These are phyloP conservation scores for Rallus limicola DNA, from an alignment of 2,113 vertebrate genomes.

Conservation along the genomic window DNA sequence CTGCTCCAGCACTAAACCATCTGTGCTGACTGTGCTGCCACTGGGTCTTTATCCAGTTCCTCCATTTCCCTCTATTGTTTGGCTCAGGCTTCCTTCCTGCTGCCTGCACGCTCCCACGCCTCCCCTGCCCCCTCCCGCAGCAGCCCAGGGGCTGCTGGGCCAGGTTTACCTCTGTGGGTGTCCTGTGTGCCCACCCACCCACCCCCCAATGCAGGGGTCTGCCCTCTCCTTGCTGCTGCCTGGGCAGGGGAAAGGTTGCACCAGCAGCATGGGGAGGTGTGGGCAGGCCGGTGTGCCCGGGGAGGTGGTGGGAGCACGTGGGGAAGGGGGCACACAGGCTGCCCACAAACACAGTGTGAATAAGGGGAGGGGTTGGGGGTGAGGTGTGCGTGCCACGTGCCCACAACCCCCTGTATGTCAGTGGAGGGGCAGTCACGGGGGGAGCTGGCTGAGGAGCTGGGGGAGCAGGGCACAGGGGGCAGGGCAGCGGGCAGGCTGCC, in stretches of 20 bases:
- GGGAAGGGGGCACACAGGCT: neutral
- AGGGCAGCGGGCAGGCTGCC: neutral
- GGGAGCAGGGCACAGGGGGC: rapidly evolving
- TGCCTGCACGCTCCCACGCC: conserved; percentile 59
- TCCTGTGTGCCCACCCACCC: too few species aligned
- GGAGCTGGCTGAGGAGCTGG: neutral
- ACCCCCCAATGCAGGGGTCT: rapidly evolving
- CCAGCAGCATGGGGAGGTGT: rapidly evolving
- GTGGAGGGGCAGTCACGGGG: neutral
- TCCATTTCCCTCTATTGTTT: conserved; percentile 84
- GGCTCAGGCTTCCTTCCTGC: conserved; percentile 79
- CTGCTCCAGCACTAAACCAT: conserved; percentile 27
- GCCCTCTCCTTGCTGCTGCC: neutral
- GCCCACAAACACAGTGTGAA: neutral
- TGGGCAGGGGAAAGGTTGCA: neutral
- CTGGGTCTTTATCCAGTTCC: conserved; percentile 65
- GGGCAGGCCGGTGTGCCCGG: neutral
- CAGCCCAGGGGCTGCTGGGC: neutral
- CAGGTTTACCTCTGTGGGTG: neutral
- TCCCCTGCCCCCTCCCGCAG: conserved; percentile 18
- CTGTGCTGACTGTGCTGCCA: conserved; percentile 56
- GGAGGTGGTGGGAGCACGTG: neutral
- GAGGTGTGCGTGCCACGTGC: too few species aligned
- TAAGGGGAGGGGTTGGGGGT: too few species aligned
- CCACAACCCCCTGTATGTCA: rapidly evolving